A percentile compares a stretch with the other conserved stretches of the same genome.
These are phyloP conservation scores for Achlya flavicornis DNA, from an alignment of 2,888 invertebrate genomes.

Conservation along the genomic window DNA sequence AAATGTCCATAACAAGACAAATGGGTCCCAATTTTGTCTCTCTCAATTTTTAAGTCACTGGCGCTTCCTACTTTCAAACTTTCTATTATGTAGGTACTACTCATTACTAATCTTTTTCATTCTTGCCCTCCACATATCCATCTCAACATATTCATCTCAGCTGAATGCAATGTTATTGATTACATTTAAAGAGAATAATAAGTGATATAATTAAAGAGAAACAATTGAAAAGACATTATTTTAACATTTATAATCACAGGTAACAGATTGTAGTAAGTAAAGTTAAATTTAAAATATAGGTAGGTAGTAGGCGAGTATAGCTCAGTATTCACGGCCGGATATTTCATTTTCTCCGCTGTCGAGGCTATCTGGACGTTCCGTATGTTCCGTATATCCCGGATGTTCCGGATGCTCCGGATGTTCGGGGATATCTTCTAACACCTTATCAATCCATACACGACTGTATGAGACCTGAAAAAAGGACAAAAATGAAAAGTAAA, in stretches of 20 bases:
- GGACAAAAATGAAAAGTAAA: not conserved
- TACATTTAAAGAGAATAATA: no score
- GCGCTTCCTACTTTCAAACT: no score
- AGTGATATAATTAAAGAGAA: no score
- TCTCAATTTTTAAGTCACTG: no score
- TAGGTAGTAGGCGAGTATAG: slow-evolving; percentile 15
- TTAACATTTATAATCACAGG: not conserved
- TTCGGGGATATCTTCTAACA: slow-evolving; percentile 41
- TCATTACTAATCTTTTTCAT: no score
- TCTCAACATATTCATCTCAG: no score
- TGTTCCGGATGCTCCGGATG: slow-evolving; percentile 26
- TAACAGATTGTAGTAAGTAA: not conserved
- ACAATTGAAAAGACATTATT: slow-evolving; percentile 14
- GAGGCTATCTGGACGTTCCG: slow-evolving; percentile 56
- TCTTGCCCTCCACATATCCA: no score
- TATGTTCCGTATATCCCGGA: slow-evolving; percentile 25
- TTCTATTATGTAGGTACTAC: no score
- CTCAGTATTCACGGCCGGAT: slow-evolving; percentile 21
- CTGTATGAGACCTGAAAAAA: slow-evolving; percentile 68
- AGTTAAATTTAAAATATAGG: not conserved
- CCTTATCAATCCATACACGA: slow-evolving; percentile 66
- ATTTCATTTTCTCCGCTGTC: slow-evolving; percentile 65
- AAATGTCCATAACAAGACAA: no score
- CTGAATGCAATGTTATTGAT: no score
- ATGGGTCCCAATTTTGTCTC: no score